These are phyloP conservation scores for Cairina moschata DNA, from an alignment of 2,113 vertebrate genomes.

Conservation along the genomic window DNA sequence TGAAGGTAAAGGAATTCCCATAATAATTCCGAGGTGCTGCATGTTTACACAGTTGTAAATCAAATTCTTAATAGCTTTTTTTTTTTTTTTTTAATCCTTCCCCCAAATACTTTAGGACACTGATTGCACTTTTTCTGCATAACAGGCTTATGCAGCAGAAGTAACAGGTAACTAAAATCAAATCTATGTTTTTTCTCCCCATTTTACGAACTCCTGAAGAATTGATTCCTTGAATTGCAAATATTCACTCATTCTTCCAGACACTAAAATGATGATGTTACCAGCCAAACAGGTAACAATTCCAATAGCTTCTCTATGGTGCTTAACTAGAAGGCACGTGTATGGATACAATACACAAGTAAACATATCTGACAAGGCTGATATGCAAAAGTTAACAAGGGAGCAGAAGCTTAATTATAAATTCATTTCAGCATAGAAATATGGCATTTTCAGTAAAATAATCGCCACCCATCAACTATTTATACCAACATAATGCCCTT, in stretches of 20 bases:
- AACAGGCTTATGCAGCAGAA: background rate
- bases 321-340: background rate
- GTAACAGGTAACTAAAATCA: background rate
- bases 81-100: background rate
- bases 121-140: background rate
- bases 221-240: background rate
- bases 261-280: background rate
- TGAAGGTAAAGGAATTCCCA: background rate
- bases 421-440: background rate
- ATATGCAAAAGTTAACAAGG: background rate
- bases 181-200: background rate
- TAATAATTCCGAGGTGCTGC: background rate
- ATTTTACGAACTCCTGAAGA: background rate
- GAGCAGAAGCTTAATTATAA: background rate
- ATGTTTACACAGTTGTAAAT: background rate
- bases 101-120: background rate
- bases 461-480: background rate
- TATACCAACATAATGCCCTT: background rate
- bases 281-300: background rate
- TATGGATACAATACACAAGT: background rate
- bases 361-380: background rate
- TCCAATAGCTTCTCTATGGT: background rate
- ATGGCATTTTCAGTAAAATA: background rate
- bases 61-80: background rate
- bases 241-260: fast-evolving